Evolutionary conservation across 2,797 vertebrate genomes (phyloP), one percentile per base, ranked within the genome.

Genomic region (Hemibagrus guttatus): DNA sequence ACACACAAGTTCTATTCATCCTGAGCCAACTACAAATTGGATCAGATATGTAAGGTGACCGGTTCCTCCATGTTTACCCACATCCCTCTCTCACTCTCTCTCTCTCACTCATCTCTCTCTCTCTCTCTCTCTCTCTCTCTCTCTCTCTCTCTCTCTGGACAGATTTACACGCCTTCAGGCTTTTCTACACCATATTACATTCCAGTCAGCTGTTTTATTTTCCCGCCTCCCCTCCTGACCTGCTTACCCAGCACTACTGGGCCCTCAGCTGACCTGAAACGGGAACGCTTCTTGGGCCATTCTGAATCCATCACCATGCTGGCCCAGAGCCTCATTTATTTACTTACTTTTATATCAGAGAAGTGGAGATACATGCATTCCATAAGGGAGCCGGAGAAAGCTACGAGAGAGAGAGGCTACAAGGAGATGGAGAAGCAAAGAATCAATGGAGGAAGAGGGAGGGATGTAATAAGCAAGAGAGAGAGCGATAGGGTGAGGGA

Each of bases 31-130:
- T 86, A 82, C 84, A 87, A 86, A 90, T 82, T 82, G 82, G 69
- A 89, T 90, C 86, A 86, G 86, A 89, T 90, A 79, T 84, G 84
- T 82, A 82, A 84, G 84, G 78, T 89, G 89, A 90, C 88, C 84
- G 83, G 89, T 89, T 89, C 84, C 71, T 87, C 46, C 58, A 63
- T 81, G 80, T 87, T 89, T 86, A 86, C 56, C 71, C 42, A 63
- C 61, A 31, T 35, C 86, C 78, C 84, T 39, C 74, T 78, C 72
- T 59, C 74, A 9, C 74, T 76, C 69, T 71, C 31, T 46, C 39
- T 72, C 66, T 74, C 84, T 85, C 84, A n/a, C n/a, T n/a, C n/a
- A n/a, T 58, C 42, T 56, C 52, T 75, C 68, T 46, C 71, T 63
- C 84, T 63, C 58, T 78, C 74, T 66, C 63, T 35, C 59, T 21